phyloP scores from a whole-genome alignment of 2,888 invertebrate species.

The Leucozona laternaria region DNA sequence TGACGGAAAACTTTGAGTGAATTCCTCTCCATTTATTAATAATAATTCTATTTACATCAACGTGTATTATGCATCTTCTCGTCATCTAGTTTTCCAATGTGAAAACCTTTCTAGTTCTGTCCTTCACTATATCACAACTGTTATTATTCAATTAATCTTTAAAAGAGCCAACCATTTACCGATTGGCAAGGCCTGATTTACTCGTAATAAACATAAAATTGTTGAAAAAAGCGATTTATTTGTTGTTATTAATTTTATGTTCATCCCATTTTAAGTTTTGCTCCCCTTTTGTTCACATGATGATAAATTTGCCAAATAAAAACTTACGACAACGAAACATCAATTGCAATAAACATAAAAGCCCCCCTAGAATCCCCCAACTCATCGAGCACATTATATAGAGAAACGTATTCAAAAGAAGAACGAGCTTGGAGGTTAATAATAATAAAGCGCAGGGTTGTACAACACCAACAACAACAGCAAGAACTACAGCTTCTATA shows the following conservation, averaged over 20 bases:
- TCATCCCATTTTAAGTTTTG: conserved; percentile 70
- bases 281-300: conserved; percentile 57
- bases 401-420: conserved; percentile 38
- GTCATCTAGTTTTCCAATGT: too few relatives aligned
- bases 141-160: not conserved
- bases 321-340: conserved; percentile 75
- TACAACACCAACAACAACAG: conserved; percentile 40
- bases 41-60: too few relatives aligned
- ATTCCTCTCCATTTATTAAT: too few relatives aligned
- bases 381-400: conserved; percentile 19
- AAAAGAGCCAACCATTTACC: not conserved
- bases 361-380: conserved; percentile 39
- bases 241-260: conserved; percentile 73
- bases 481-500: not conserved
- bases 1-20: too few relatives aligned
- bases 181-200: conserved; percentile 58
- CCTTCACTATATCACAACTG: not conserved
- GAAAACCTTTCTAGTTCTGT: not conserved
- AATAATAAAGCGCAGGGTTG: conserved; percentile 68
- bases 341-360: conserved; percentile 76
- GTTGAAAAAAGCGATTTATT: conserved; percentile 67
- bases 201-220: conserved; percentile 66
- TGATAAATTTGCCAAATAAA: conserved; percentile 75
- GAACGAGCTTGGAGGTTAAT: conserved; percentile 58
- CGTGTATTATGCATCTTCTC: too few relatives aligned